Percentiles rank a stretch among this genome's conserved stretches.
Conservation (phyloP, 2,888 invertebrate genomes). For the Tuta absoluta region DNA sequence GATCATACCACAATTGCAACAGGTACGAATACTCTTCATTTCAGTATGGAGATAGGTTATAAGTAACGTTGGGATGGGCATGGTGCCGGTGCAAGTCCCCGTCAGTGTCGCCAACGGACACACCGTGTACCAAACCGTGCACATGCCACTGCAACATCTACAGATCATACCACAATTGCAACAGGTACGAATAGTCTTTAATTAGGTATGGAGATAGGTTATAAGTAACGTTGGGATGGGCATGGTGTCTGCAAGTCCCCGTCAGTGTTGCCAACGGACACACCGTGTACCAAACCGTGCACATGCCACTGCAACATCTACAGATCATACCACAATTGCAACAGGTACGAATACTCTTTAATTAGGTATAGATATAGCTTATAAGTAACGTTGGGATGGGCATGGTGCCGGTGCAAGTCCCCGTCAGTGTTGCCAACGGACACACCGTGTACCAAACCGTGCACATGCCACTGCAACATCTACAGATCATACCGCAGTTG, state of each 20-base stretch:
- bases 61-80: conserved; percentile 74
- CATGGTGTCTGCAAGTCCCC: conserved; percentile 95
- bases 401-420: conserved; percentile 95
- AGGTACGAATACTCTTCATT: conserved; percentile 66
- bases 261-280: conserved; percentile 93
- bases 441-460: conserved; percentile 98
- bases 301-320: conserved; percentile 90
- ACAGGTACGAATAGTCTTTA: conserved; percentile 73
- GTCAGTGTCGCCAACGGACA: conserved; percentile 93
- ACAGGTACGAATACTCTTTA: conserved; percentile 73
- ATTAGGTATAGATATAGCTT: too few relatives aligned
- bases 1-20: conserved; percentile 90
- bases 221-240: conserved; percentile 69
- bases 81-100: conserved; percentile 95
- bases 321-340: conserved; percentile 91
- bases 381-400: conserved; percentile 66
- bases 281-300: conserved; percentile 97
- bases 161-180: conserved; percentile 91
- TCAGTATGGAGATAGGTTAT: too few relatives aligned
- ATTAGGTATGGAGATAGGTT: too few relatives aligned
- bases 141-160: conserved; percentile 90
- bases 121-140: conserved; percentile 97
- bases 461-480: conserved; percentile 91
- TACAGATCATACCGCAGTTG: conserved; percentile 92
- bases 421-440: conserved; percentile 91